Evolutionary conservation across 2,797 vertebrate genomes (phyloP), one percentile per base, ranked within the genome.

Genomic region (Phylloscopus collybita): DNA sequence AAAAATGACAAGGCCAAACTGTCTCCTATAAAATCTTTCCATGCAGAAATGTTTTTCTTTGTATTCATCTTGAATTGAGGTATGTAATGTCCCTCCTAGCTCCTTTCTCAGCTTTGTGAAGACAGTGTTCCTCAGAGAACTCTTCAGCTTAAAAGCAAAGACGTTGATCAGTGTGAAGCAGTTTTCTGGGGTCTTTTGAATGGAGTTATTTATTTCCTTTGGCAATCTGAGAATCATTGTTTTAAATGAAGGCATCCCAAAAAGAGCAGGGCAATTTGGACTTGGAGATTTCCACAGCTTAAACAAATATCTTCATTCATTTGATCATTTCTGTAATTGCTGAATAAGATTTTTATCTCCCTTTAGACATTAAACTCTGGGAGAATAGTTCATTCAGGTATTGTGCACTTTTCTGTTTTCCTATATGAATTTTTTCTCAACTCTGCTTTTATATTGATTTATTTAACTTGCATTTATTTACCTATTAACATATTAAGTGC

Each of bases 61-160:
- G 9, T 32, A 40, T 54, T 42, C 2, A 1, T 60, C 44, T 56
- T 3, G 0, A 30, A 50, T 5, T n/a, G 47, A 54, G 30, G 13
- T 11, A 47, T 53, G 2, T 6, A 22, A 34, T 36, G 3, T 32
- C 32, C 36, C 30, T 65, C 42, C 16, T n/a, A 62, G 10, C 7
- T 70, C 51, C 45, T 78, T 76, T 59, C 40, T 51, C 70, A 54
- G 11, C 15, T 74, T 85, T 74, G 32, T 78, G 23, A 73, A 61
- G 34, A 80, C 18, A 29, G 4, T 10, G 12, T 22, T 71, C 26
- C 74, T 51, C 25, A 92, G 8, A 42, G 8, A 66, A 27, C 7
- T 56, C 11, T 21, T 78, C n/a, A 23, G 16, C 29, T 67, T 66
- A 51, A 83, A 86, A 76, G 13, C 0, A 7, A 67, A 60, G 2